Evolutionary conservation across 2,888 invertebrate genomes (phyloP).

Genomic region (Calliopum simillimum): DNA sequence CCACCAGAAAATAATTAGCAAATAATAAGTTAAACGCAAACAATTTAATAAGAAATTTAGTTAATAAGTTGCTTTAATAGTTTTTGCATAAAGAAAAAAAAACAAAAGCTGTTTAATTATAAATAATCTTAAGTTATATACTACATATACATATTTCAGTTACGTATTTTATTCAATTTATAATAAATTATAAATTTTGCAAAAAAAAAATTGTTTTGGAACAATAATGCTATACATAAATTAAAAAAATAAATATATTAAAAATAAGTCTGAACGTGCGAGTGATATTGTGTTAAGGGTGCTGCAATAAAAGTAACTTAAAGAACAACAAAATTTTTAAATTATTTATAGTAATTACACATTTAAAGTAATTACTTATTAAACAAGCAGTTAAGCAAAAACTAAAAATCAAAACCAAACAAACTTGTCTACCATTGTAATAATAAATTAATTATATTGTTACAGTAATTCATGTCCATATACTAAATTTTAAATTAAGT

Average conservation of each 20-base stretch:
- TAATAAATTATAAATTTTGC: conserved; percentile 4
- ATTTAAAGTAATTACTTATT: no score
- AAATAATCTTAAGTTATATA: conserved; percentile 17
- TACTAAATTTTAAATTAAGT: no score
- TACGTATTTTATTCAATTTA: not conserved
- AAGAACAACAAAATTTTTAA: conserved; percentile 29
- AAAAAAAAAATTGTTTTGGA: conserved; percentile 6
- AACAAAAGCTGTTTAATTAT: conserved; percentile 11
- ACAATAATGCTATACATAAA: conserved; percentile 45
- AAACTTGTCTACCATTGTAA: no score
- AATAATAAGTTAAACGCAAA: no score
- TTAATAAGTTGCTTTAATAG: conserved; percentile 19
- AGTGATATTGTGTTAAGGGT: conserved; percentile 67
- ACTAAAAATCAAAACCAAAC: conserved; percentile 35
- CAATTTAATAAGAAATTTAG: conserved; percentile 35
- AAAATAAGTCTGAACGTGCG: conserved; percentile 65
- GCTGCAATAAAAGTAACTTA: conserved; percentile 56
- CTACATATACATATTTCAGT: conserved; percentile 6
- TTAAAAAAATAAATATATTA: conserved; percentile 36
- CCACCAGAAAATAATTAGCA: no score
- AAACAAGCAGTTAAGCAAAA: conserved; percentile 42
- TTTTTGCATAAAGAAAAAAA: conserved; percentile 14
- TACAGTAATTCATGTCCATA: no score
- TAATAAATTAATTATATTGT: no score
- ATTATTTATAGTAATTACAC: no score